Evolutionary conservation across 1,140 invertebrate genomes (phyloP), one percentile per base, ranked within the genome.

Genomic region (Brachionus manjavacas): DNA sequence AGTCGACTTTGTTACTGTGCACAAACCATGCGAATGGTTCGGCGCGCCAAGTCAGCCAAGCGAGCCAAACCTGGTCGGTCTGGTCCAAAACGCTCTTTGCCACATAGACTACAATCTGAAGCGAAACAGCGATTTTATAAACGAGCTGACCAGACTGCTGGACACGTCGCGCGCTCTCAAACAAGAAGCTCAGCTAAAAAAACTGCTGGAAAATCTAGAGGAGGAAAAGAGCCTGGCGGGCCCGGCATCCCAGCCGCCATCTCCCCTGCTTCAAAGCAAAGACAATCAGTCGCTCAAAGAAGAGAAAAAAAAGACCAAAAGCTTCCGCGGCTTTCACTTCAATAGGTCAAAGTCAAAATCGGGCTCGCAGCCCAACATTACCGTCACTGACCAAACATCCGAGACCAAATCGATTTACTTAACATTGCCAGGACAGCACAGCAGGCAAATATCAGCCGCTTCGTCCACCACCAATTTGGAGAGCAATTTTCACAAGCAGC

Each of bases 121-220:
- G 60, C 49, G 79, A 4, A 81, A 81, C 25, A 81, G 79, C 43
- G 79, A 81, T 39, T 81, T 81, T 46, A 81, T 81, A 23, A 81
- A 81, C 31, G 79, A 81, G 31, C 31, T 81, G 7, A 81, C 79
- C 49, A 66, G 60, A 28, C 31, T 81, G n/a, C 25, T 81, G 28
- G 79, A 81, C 23, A 81, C 64, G 1, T 60, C 79, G 12, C 31
- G 79, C 9, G 52, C 64, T 14, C 16, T 81, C 28, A 81, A 81
- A n/a, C 52, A 81, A 81, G 79, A 81, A 46, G 79, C 79, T 12
- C 52, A 81, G 16, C 25, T 81, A 0, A 81, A 64, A 64, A 81
- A 81, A n/a, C 23, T 76, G 1, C 25, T 81, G 14, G 6, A 81
- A 35, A 14, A 60, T 20, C 20, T 64, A 7, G 52, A 81, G 66